A percentile compares a stretch with the other conserved stretches of the same genome.
Conservation (phyloP, 2,888 invertebrate species). For the Imbricaverruca yamaguchii region DNA sequence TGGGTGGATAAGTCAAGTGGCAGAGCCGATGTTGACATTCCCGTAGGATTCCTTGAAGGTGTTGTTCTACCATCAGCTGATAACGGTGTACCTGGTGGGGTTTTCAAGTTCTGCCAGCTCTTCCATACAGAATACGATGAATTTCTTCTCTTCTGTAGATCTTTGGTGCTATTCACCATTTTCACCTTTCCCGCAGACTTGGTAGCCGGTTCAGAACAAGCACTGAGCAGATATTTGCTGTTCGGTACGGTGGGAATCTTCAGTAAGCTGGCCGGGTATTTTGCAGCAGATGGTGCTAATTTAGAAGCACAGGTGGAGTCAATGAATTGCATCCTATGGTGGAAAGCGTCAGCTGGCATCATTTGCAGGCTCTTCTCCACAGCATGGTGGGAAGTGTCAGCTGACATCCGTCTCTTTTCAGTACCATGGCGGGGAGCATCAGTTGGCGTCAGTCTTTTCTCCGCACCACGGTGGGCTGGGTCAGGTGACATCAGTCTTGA, state of each 20-base stretch:
- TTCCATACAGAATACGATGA: neutral
- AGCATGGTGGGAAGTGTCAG: too few relatives aligned
- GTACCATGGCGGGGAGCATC: too few relatives aligned
- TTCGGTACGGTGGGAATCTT: neutral
- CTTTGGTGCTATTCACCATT: too few relatives aligned
- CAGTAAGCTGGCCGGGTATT: neutral
- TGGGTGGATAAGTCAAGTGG: neutral
- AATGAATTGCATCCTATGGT: too few relatives aligned
- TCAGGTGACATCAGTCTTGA: too few relatives aligned
- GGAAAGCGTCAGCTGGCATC: too few relatives aligned
- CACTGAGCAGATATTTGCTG: neutral
- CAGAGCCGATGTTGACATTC: neutral
- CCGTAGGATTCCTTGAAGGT: neutral
- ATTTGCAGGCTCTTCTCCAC: too few relatives aligned
- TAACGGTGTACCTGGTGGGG: neutral
- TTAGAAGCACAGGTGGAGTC: too few relatives aligned
- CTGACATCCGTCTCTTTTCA: too few relatives aligned
- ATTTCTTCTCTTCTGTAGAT: neutral
- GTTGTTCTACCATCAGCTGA: neutral
- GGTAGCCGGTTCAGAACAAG: neutral
- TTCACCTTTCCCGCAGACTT: neutral
- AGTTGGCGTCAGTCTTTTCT: too few relatives aligned
- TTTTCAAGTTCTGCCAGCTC: neutral
- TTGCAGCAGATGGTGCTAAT: too few relatives aligned
- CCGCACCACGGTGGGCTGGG: too few relatives aligned